Evolutionary conservation across 2,113 vertebrate genomes (phyloP), one percentile per base, ranked within the genome.

Genomic region (Verasper variegatus): DNA sequence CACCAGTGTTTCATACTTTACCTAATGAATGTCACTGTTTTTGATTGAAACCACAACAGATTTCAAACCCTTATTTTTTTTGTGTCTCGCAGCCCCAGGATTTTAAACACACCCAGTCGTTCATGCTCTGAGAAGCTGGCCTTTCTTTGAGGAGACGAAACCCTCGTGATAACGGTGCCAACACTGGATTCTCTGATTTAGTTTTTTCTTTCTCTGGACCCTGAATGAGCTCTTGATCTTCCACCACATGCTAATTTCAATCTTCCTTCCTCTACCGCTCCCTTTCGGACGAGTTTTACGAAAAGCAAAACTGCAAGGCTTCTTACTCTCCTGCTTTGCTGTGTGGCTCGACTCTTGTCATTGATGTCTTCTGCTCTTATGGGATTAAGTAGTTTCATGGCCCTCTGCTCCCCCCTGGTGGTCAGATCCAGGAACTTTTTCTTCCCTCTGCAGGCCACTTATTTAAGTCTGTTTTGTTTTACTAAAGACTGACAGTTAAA

Each of bases 21-120:
- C 63, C 51, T 5, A 40, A 68, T 59, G 27, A 66, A 35, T 15
- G 13, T 18, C 47, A 21, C 23, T 35, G 60, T 20, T 31, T 42
- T 35, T 66, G 57, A 67, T 61, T 59, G 58, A 76, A 55, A 47
- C 47, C 42, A 1, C 5, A 31, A 31, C 31, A 31, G 6, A 31
- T 31, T 31, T 31, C 31, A 31, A 31, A 18, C 15, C 0, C 31
- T 71, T 40, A 20, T 70, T 21, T 62, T 45, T 4, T 74, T 10
- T 86, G 15, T 82, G 0, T 57, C 26, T 55, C 37, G 26, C 84
- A 86, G 85, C 76, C 88, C 81, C 94, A 97, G 95, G 97, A 99
- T 89, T 99, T 99, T 93, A 99, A 96, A 95, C 98, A 99, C 87
- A 98, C 97, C 66, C 97, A 98, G 88, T 99, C 98, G 18, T 99